phyloP scores from a whole-genome alignment of 2,797 vertebrate species.

The Champsocephalus esox region DNA sequence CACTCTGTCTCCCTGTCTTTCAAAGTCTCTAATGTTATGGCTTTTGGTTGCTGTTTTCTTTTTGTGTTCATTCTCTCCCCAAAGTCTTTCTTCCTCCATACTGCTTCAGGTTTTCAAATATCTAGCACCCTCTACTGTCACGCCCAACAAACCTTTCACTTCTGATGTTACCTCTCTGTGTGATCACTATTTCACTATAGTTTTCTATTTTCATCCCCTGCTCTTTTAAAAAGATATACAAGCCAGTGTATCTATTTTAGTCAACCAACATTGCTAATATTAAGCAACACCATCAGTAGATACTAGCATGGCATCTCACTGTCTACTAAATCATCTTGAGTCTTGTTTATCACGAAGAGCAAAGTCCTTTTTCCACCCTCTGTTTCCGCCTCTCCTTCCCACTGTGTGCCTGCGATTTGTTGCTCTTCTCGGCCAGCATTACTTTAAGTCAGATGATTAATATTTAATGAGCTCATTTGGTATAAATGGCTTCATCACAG shows the following conservation, averaged over 20 bases:
- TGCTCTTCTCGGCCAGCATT: slow-evolving; percentile 44
- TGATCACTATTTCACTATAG: not conserved
- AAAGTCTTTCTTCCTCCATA: not conserved
- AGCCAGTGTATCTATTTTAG: not conserved
- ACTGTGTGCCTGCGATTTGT: slow-evolving; percentile 34
- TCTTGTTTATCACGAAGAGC: slow-evolving; percentile 20
- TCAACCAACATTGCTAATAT: not conserved
- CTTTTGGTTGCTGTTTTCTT: slow-evolving; percentile 9
- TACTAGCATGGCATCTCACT: slow-evolving; percentile 29
- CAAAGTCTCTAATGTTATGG: slow-evolving; percentile 3
- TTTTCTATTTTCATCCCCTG: not conserved
- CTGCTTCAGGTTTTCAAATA: slow-evolving; percentile 14
- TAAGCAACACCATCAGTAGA: not conserved
- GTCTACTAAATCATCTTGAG: slow-evolving; percentile 7
- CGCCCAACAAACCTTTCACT: not conserved
- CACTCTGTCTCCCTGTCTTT: not conserved
- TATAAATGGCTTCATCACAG: slow-evolving; percentile 64
- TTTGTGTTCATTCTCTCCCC: slow-evolving; percentile 7
- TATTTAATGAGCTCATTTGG: slow-evolving; percentile 75
- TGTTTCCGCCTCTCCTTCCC: not conserved
- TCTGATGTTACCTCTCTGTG: not conserved
- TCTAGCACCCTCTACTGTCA: slow-evolving; percentile 72
- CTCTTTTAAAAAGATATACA: no score
- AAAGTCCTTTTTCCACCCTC: not conserved
- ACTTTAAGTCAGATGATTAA: slow-evolving; percentile 62